These are phyloP conservation scores for Chrysogorgia sp. DNA, from an alignment of 92 coral and sea anemone genomes.

Conservation along the genomic window DNA sequence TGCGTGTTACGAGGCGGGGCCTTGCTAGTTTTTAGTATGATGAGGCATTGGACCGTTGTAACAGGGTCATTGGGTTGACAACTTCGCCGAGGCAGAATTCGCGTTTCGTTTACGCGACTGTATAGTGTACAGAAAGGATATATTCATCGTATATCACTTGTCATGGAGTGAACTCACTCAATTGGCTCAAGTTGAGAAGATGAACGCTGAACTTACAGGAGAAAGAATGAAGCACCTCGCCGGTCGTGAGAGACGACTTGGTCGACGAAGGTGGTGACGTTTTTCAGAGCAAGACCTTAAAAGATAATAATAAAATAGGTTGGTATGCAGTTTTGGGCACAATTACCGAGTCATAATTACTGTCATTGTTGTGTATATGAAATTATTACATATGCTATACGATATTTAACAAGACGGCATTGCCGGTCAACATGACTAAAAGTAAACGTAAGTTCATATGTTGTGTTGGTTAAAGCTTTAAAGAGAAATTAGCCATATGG, in stretches of 20 bases:
- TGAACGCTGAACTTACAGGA: not conserved
- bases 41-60: conserved; percentile 15
- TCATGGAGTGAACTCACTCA: not conserved
- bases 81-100: conserved; percentile 8
- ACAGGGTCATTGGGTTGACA: conserved; percentile 16
- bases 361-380: too few relatives aligned
- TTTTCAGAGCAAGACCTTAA: conserved; percentile 1
- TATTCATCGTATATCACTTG: not conserved
- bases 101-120: not conserved
- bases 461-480: too few relatives aligned
- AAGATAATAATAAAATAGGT: conserved; percentile 30
- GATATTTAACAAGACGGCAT: too few relatives aligned
- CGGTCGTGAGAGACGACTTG: not conserved
- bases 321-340: not conserved
- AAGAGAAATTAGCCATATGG: too few relatives aligned
- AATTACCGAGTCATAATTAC: too few relatives aligned
- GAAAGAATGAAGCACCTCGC: not conserved
- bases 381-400: too few relatives aligned
- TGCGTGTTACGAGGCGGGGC: conserved; percentile 27
- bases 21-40: not conserved
- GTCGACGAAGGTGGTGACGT: not conserved
- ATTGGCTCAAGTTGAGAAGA: too few relatives aligned
- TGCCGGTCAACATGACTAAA: too few relatives aligned
- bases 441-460: too few relatives aligned
- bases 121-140: too few relatives aligned